Evolutionary conservation across 2,888 invertebrate species (phyloP).

Genomic region (Pollenia labialis): DNA sequence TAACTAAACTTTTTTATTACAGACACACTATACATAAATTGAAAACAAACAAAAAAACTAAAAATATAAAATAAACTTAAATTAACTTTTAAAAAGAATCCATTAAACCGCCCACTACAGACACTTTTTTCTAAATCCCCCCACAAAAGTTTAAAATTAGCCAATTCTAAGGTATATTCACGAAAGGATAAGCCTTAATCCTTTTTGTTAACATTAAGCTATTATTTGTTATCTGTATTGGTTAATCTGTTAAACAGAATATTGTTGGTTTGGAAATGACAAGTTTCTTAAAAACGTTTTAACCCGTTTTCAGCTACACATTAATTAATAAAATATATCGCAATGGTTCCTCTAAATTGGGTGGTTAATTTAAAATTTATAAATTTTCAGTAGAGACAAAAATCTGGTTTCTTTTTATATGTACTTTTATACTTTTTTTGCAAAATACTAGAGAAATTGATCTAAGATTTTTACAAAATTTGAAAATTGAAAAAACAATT

Average conservation of each 20-base stretch:
- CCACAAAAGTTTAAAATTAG: conserved; percentile 17
- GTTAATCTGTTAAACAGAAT: conserved; percentile 34
- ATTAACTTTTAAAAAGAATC: conserved; percentile 59
- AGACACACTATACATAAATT: neutral
- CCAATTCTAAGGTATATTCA: neutral
- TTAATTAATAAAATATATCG: too few relatives aligned
- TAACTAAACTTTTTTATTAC: conserved; percentile 47
- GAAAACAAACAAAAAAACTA: neutral
- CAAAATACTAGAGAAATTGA: too few relatives aligned
- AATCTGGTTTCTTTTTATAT: too few relatives aligned
- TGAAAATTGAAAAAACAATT: too few relatives aligned
- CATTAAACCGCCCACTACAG: conserved; percentile 65
- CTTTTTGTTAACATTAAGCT: conserved; percentile 56
- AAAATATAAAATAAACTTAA: conserved; percentile 57
- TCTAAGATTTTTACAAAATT: too few relatives aligned
- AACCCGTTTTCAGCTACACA: neutral
- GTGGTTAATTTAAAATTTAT: too few relatives aligned
- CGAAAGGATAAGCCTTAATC: conserved; percentile 56
- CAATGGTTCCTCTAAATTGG: too few relatives aligned
- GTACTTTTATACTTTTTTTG: too few relatives aligned
- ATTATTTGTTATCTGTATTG: conserved; percentile 29
- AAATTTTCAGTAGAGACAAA: too few relatives aligned
- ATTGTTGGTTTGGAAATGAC: conserved; percentile 23
- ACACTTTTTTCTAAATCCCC: conserved; percentile 56
- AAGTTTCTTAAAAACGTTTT: neutral